Conservation (phyloP, 2,888 invertebrate genomes). For the Epistrophe grossulariae region DNA sequence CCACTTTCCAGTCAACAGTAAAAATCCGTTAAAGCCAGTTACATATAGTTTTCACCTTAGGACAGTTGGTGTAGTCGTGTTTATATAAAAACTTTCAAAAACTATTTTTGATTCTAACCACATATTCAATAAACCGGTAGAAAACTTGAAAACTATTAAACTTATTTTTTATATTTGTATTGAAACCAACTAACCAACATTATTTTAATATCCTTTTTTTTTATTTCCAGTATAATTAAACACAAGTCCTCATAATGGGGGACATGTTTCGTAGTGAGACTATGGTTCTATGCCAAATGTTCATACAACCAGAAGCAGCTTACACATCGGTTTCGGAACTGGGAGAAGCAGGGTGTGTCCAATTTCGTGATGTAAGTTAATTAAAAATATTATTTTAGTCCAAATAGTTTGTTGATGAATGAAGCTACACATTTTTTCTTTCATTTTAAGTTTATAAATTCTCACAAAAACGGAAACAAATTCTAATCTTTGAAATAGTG, state of each 20-base stretch:
- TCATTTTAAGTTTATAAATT: not conserved
- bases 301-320: slow-evolving; percentile 97
- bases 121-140: not conserved
- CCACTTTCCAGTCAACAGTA: slow-evolving; percentile 6
- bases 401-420: not conserved
- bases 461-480: not conserved
- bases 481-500: not conserved
- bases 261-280: slow-evolving; percentile 95
- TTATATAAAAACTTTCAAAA: too few relatives aligned
- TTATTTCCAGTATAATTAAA: slow-evolving; percentile 34
- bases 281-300: slow-evolving; percentile 96
- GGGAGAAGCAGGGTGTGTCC: slow-evolving; percentile 96
- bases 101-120: not conserved
- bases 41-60: not conserved
- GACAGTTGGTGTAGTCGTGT: not conserved
- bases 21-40: slow-evolving; percentile 6
- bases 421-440: not conserved
- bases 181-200: not conserved
- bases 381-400: slow-evolving; percentile 31
- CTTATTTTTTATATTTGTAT: not conserved
- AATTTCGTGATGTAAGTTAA: slow-evolving; percentile 96
- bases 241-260: slow-evolving; percentile 85
- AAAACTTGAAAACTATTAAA: not conserved
- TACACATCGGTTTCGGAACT: slow-evolving; percentile 97
- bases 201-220: slow-evolving; percentile 3